Conservation (phyloP, 2,797 vertebrate genomes). For the Acanthopagrus latus region DNA sequence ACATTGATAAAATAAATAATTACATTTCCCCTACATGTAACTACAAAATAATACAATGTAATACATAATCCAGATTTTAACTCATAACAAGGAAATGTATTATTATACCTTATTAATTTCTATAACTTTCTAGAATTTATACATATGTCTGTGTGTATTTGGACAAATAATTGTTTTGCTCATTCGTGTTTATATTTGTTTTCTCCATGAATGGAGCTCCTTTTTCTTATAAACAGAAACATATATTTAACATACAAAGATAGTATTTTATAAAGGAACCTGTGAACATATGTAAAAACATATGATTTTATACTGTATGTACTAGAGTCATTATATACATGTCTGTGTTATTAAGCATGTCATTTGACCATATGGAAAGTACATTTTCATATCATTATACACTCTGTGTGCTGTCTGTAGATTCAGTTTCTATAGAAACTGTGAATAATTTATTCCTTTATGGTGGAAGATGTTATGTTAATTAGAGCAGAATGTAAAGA, state of each 20-base stretch:
- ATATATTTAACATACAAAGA: background rate
- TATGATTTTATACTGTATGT: background rate
- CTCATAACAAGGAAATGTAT: background rate
- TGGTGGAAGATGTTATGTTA: constrained; percentile 17
- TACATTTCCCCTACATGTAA: too few relatives aligned
- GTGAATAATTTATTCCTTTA: constrained; percentile 41
- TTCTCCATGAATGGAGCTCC: background rate
- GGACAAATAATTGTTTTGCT: background rate
- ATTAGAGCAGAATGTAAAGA: constrained; percentile 51
- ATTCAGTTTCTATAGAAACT: constrained; percentile 30
- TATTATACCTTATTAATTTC: background rate
- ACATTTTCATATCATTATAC: background rate
- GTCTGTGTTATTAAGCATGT: background rate
- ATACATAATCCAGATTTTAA: background rate
- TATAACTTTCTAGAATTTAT: background rate
- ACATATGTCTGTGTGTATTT: too few relatives aligned
- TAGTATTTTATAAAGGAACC: background rate
- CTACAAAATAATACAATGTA: background rate
- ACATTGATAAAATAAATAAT: too few relatives aligned
- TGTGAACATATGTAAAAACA: background rate
- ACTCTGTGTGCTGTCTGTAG: background rate
- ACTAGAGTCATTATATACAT: background rate
- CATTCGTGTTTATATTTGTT: background rate
- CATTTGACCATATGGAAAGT: background rate
- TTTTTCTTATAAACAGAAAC: background rate